Percentiles rank a stretch among this genome's conserved stretches.
phyloP scores from a whole-genome alignment of 1,140 invertebrate genomes.

The Agrilus planipennis region DNA sequence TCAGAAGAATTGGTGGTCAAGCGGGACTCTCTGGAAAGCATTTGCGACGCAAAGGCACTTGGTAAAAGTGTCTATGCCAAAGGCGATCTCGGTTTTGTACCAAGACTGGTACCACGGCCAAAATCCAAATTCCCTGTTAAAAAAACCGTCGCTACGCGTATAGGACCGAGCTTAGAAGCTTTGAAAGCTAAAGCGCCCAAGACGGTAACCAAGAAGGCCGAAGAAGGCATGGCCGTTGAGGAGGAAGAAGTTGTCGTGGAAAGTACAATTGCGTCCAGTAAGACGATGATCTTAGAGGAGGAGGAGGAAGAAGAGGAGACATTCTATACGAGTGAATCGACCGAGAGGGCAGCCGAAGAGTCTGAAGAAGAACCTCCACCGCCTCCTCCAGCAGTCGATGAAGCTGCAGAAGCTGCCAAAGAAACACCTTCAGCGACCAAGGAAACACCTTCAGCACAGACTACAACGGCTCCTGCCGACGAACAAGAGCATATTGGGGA shows the following conservation, averaged over 20 bases:
- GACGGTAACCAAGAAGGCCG: neutral
- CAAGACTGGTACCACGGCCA: constrained; percentile 17
- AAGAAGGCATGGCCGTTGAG: constrained; percentile 1
- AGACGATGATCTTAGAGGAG: constrained; percentile 25
- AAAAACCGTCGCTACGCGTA: constrained; percentile 19
- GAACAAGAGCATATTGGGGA: no score
- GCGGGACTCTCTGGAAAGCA: constrained; percentile 28
- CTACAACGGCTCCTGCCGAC: neutral
- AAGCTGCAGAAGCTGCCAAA: neutral
- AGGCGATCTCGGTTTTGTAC: constrained; percentile 31
- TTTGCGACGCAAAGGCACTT: no score
- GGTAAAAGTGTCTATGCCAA: no score
- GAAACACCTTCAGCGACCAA: neutral
- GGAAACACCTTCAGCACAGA: neutral
- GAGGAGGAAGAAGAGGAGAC: constrained; percentile 20
- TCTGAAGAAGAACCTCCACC: constrained; percentile 6
- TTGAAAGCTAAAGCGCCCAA: constrained; percentile 9
- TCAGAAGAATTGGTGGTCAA: constrained; percentile 41
- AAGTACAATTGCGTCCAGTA: constrained; percentile 13
- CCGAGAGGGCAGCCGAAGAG: constrained; percentile 26
- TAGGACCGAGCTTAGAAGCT: constrained; percentile 24
- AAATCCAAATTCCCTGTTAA: constrained; percentile 17
- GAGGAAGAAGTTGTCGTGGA: constrained; percentile 10
- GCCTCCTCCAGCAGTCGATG: neutral
- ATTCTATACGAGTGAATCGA: constrained; percentile 21